Percentiles rank a stretch among this genome's conserved stretches.
These are phyloP conservation scores for Crypturellus undulatus DNA, from an alignment of 2,113 vertebrate species.

Conservation along the genomic window DNA sequence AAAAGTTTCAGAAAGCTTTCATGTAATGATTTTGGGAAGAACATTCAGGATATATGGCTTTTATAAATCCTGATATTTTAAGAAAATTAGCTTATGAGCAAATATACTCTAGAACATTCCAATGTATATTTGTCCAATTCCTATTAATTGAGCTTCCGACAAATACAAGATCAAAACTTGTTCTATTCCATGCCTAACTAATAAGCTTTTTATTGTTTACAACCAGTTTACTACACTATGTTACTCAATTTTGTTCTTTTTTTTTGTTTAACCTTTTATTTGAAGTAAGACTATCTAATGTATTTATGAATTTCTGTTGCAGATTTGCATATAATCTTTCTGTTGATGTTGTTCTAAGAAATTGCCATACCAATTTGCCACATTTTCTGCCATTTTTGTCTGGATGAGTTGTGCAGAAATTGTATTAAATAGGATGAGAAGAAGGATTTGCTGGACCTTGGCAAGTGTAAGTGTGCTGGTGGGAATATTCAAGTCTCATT, in stretches of 20 bases:
- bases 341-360: background rate
- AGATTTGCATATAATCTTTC: background rate
- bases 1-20: background rate
- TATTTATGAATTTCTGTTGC: background rate
- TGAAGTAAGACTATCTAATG: background rate
- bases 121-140: background rate
- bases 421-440: background rate
- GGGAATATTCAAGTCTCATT: background rate
- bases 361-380: background rate
- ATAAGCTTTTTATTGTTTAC: background rate
- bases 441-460: background rate
- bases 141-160: background rate
- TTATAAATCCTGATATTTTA: background rate
- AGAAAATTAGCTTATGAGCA: background rate
- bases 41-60: background rate
- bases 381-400: background rate
- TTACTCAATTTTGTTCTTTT: background rate
- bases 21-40: background rate
- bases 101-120: background rate
- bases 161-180: background rate
- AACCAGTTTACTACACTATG: background rate
- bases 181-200: background rate
- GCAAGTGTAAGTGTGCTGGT: fast-evolving
- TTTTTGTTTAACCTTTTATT: background rate
- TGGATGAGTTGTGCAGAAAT: background rate